Percentiles rank a stretch among this genome's conserved stretches.
Evolutionary conservation across 2,888 invertebrate genomes (phyloP).

Genomic region (Hydriomena furcata): DNA sequence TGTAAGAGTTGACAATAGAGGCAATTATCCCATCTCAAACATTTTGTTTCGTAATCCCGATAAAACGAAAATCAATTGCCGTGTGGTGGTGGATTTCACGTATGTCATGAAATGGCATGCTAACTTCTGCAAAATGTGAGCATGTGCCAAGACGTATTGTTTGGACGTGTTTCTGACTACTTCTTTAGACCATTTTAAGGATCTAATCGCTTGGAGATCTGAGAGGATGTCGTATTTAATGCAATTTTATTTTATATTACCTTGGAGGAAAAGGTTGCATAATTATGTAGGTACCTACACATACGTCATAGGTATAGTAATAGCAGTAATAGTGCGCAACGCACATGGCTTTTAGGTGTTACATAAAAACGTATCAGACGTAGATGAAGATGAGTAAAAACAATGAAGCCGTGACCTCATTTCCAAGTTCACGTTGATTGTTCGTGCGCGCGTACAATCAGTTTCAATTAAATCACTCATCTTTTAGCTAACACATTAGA

Average conservation of each 20-base stretch:
- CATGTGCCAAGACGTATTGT: too few relatives aligned
- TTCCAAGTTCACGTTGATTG: conserved; percentile 30
- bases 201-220: too few relatives aligned
- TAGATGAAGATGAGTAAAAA: conserved; percentile 15
- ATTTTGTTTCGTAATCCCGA: conserved; percentile 8
- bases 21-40: too few relatives aligned
- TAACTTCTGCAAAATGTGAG: too few relatives aligned
- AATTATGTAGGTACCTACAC: background rate
- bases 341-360: conserved; percentile 5
- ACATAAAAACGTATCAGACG: conserved; percentile 8
- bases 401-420: conserved; percentile 32
- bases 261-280: background rate
- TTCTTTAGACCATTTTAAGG: too few relatives aligned
- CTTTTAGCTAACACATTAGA: conserved; percentile 15
- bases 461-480: conserved; percentile 16
- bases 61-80: conserved; percentile 5
- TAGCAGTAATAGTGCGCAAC: background rate
- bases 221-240: too few relatives aligned
- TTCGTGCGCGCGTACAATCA: conserved; percentile 11
- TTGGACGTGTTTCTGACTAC: too few relatives aligned
- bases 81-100: too few relatives aligned
- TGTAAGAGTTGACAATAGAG: too few relatives aligned
- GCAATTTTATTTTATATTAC: too few relatives aligned
- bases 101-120: too few relatives aligned
- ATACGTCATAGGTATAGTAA: background rate